Conservation (phyloP, 2,797 vertebrate species). For the Acrocephalus scirpaceus region DNA sequence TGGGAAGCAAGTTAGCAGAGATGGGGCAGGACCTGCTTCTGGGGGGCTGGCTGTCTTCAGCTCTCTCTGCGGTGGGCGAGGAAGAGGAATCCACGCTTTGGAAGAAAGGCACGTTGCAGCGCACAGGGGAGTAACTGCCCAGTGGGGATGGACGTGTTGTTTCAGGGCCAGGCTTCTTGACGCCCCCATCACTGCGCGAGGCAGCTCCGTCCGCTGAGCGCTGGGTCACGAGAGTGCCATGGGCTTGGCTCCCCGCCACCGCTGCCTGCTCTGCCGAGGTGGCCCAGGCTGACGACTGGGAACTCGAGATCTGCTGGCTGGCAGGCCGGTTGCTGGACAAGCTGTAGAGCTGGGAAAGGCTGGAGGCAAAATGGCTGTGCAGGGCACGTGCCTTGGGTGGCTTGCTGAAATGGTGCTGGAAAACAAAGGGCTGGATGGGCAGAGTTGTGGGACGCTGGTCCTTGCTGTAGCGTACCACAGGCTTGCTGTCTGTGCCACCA, state of each 20-base stretch:
- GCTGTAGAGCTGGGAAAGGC: conserved; percentile 85
- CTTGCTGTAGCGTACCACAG: conserved; percentile 91
- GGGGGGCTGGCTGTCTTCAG: conserved; percentile 69
- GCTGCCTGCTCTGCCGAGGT: neutral
- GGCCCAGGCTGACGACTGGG: conserved; percentile 49
- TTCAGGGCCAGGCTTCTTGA: conserved; percentile 74
- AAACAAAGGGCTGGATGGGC: conserved; percentile 97
- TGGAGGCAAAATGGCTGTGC: conserved; percentile 81
- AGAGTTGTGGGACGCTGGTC: conserved; percentile 95
- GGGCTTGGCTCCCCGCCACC: neutral
- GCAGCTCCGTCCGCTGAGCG: conserved; percentile 48
- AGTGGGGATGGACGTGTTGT: conserved; percentile 89
- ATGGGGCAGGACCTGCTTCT: conserved; percentile 84
- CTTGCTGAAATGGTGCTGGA: conserved; percentile 93
- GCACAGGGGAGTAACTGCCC: conserved; percentile 92
- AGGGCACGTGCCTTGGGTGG: conserved; percentile 84
- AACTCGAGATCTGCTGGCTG: conserved; percentile 62
- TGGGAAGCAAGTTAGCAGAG: conserved; percentile 72
- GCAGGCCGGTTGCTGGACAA: conserved; percentile 75
- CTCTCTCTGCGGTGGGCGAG: conserved; percentile 78
- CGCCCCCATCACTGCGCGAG: conserved; percentile 13
- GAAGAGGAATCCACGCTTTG: conserved; percentile 83
- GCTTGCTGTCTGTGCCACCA: conserved; percentile 79
- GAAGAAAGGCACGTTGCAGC: conserved; percentile 79
- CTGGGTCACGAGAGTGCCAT: neutral